Evolutionary conservation across 2,113 vertebrate species (phyloP), one percentile per base, ranked within the genome.

Genomic region (Siniperca knerii): DNA sequence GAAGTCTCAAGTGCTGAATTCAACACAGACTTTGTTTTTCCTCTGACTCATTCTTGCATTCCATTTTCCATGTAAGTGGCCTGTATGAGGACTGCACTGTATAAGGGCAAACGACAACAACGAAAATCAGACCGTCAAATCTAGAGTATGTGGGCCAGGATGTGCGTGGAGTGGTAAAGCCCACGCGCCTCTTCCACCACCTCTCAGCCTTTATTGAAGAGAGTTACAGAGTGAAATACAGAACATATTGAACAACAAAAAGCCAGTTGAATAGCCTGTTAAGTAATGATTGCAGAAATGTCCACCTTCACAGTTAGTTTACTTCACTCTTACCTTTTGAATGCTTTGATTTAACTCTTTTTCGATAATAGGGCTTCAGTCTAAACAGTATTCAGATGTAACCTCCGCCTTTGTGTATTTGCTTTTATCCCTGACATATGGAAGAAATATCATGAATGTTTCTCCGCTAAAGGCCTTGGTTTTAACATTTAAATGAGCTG

Each of bases 401-500:
- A 76, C 82, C 77, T 70, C 48, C 1, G 1, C 42, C 73, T 77
- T 61, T 52, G 70, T 67, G 54, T 60, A 1, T 69, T 65, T 6
- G 29, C 37, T 52, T 78, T 16, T 8, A 4, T 10, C 37, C 13
- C 25, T 21, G 0, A 64, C 21, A 25, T 65, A 61, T 66, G 10
- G 20, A 25, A 65, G 42, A 72, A 64, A 64, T 44, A 60, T 57
- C 44, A 58, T 16, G 55, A 75, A 12, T 44, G 25, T 78, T 74
- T 29, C 48, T 55, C 67, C 2, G 46, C 70, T 18, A 4, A 82
- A 81, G 88, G 89, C 86, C 84, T 74, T 35, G 13, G 40, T 66
- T 82, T 80, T 77, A 75, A 50, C 72, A 67, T 87, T 79, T 84
- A 79, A 69, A 83, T 25, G 67, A 25, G 75, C 60, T 72, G 77